These are phyloP conservation scores for Eupristina koningsbergeri DNA, from an alignment of 1,140 invertebrate species.

Conservation along the genomic window DNA sequence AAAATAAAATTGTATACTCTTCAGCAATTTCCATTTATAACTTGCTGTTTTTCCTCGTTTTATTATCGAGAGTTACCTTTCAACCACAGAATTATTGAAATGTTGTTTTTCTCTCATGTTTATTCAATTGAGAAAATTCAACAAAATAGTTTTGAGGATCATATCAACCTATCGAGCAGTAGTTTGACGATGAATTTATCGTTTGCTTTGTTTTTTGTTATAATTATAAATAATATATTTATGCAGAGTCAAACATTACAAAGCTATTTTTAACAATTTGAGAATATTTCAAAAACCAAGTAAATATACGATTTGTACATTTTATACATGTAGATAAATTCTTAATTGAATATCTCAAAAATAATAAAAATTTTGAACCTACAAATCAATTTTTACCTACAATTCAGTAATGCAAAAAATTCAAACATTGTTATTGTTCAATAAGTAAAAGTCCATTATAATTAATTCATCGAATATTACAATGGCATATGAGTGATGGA, in stretches of 20 bases:
- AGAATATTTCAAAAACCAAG: neutral
- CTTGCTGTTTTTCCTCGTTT: neutral
- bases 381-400: no score
- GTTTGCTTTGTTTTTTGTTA: neutral
- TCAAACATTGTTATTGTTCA: no score
- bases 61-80: neutral
- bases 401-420: no score
- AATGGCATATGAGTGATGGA: no score
- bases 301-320: neutral
- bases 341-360: no score
- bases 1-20: no score
- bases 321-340: no score
- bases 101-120: neutral
- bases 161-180: constrained; percentile 32
- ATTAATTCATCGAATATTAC: no score
- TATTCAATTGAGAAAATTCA: neutral
- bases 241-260: neutral
- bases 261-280: neutral
- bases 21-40: no score
- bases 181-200: neutral
- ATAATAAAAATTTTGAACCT: no score
- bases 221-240: constrained; percentile 1
- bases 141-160: constrained; percentile 24
- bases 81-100: neutral
- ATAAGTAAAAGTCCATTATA: no score